Evolutionary conservation across 1,140 invertebrate species (phyloP).

Genomic region (Apolygus lucorum): DNA sequence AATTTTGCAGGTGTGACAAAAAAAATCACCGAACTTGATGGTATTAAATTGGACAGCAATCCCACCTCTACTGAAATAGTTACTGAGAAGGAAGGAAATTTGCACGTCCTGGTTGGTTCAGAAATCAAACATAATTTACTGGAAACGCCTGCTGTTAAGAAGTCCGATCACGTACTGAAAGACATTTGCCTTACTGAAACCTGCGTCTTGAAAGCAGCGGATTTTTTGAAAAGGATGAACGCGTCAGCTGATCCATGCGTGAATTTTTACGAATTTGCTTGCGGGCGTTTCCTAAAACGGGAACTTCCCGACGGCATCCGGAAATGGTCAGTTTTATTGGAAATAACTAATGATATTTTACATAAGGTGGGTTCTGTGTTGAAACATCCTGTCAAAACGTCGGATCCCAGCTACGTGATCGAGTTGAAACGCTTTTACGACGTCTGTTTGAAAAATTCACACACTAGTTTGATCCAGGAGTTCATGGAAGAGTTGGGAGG

Average conservation of each 20-base stretch:
- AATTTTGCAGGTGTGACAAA: too few species aligned
- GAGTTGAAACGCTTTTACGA: neutral
- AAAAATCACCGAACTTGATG: too few species aligned
- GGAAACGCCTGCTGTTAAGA: too few species aligned
- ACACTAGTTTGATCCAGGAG: neutral
- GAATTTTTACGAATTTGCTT: constrained; percentile 3
- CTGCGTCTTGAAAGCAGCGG: neutral
- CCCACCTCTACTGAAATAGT: too few species aligned
- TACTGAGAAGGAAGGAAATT: too few species aligned
- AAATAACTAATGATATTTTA: neutral
- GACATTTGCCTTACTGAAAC: neutral
- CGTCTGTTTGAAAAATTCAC: neutral
- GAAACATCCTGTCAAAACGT: neutral
- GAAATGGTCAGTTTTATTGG: neutral
- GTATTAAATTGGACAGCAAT: too few species aligned
- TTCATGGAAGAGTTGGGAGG: neutral
- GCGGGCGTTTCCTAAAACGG: neutral
- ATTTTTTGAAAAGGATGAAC: neutral
- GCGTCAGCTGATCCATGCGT: neutral
- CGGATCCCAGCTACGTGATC: neutral
- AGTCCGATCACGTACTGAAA: too few species aligned
- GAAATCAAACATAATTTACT: too few species aligned
- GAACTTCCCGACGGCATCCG: neutral
- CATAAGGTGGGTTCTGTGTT: neutral
- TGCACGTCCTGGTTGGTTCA: too few species aligned